Evolutionary conservation across 2,113 vertebrate species (phyloP).

Genomic region (Dipodomys stephensi): DNA sequence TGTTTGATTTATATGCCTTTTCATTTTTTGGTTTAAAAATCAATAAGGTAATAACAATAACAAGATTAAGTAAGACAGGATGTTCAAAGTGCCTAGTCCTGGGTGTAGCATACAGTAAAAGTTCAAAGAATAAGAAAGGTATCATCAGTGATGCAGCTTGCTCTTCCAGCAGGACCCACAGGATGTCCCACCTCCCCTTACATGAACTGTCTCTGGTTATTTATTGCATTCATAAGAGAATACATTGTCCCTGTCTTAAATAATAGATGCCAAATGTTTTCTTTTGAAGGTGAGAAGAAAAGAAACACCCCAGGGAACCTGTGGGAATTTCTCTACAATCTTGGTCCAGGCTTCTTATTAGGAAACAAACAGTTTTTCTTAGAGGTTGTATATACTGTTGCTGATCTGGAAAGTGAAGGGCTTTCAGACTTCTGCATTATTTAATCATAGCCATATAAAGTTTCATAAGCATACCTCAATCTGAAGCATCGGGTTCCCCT

Average conservation of each 20-base stretch:
- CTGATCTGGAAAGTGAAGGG: slow-evolving; percentile 17
- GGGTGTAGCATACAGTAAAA: neutral
- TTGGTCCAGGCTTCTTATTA: slow-evolving; percentile 12
- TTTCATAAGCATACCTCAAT: neutral
- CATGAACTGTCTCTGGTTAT: neutral
- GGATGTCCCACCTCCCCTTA: neutral
- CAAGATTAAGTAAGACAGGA: neutral
- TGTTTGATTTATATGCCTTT: neutral
- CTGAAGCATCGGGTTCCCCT: neutral
- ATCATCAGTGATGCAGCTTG: neutral
- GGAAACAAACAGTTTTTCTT: slow-evolving; percentile 19
- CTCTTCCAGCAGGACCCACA: neutral
- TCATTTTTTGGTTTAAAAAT: neutral
- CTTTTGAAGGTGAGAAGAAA: slow-evolving; percentile 47
- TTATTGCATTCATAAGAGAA: slow-evolving; percentile 1
- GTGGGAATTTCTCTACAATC: neutral
- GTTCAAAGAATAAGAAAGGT: neutral
- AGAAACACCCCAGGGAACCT: neutral
- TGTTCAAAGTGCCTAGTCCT: neutral
- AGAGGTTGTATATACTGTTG: neutral
- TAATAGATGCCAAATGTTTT: slow-evolving; percentile 41
- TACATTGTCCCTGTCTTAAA: neutral
- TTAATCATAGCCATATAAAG: slow-evolving; percentile 45
- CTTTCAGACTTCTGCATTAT: slow-evolving; percentile 35
- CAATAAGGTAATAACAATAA: slow-evolving; percentile 15